Conservation (phyloP, 2,888 invertebrate species). For the Amblyteles armatorius region DNA sequence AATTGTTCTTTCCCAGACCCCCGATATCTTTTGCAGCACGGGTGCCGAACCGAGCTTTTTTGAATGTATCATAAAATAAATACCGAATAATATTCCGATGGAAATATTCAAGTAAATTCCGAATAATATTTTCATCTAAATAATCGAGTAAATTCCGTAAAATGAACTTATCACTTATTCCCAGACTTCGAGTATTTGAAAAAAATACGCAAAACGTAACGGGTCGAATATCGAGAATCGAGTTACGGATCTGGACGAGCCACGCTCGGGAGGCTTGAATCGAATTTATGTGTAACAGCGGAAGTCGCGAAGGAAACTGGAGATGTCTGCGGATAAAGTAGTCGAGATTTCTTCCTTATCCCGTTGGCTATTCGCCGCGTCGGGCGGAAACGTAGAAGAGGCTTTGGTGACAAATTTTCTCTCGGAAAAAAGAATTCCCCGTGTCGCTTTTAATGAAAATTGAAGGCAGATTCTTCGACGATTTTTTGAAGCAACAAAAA, state of each 20-base stretch:
- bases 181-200: not conserved
- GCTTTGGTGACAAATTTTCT: not conserved
- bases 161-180: not conserved
- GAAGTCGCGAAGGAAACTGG: not conserved
- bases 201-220: not conserved
- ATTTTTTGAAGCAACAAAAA: not conserved
- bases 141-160: not conserved
- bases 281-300: not conserved
- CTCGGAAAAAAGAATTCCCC: not conserved
- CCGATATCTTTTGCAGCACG: not conserved
- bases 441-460: not conserved
- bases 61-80: not conserved
- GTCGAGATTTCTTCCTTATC: not conserved
- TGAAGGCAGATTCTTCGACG: not conserved
- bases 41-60: not conserved
- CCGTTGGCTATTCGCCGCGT: not conserved
- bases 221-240: constrained; percentile 73
- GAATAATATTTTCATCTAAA: not conserved
- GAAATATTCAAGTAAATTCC: not conserved
- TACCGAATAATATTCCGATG: not conserved
- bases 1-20: not conserved
- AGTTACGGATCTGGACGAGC: constrained; percentile 77
- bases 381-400: not conserved
- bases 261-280: constrained; percentile 32
- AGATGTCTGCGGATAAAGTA: not conserved